Base-by-base conservation (phyloP, 2,113 vertebrate species). In the Noturus placidus region DNA sequence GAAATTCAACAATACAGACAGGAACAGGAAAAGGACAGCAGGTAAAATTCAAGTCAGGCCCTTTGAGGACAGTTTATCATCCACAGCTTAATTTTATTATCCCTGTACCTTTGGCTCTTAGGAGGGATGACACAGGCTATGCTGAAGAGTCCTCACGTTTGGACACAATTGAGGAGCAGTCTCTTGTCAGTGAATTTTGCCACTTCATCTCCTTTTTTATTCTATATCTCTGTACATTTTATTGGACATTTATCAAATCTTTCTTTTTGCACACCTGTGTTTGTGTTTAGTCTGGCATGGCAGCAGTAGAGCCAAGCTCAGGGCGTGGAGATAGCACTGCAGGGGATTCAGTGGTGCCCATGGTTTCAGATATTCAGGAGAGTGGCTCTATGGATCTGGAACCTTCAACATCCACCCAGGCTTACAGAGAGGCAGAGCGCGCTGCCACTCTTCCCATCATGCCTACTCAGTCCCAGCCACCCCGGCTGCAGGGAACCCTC, bases 401-500 rank as follows among this genome's bases (percentile, higher is more conserved):
- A 2, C 86, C 93, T 3, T 93, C 94, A 0, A 82, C 90, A 35
- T 92, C 93, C 0, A 69, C 42, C 0, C 83, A 83, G 76, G 88
- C 46, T n/a, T 85, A 90, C 1, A 89, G 63, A 56, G 94, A 95
- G 20, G 33, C 91, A 0, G 93, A 94, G 87, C 88, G 87, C 70
- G 93, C 94, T 0, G 92, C 93, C 89, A 95, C 94, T 25, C 90
- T 96, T 88, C 98, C 97, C 0, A 78, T 88, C 14, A 96, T 84
- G 22, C 86, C 90, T 52, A 87, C 90, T 63, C 90, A 90, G 9
- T 88, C 89, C 80, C 92, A 91, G 91, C 90, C 93, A 0, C 70
- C 96, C 89, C 95, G 98, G 76, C 95, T 96, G 93, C 96, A 99
- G 93, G 98, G 98, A 87, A 95, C 91, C 91, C 92, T 99, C 30